Evolutionary conservation across 2,113 vertebrate genomes (phyloP), one percentile per base, ranked within the genome.

Genomic region (Protobothrops flavoviridis): DNA sequence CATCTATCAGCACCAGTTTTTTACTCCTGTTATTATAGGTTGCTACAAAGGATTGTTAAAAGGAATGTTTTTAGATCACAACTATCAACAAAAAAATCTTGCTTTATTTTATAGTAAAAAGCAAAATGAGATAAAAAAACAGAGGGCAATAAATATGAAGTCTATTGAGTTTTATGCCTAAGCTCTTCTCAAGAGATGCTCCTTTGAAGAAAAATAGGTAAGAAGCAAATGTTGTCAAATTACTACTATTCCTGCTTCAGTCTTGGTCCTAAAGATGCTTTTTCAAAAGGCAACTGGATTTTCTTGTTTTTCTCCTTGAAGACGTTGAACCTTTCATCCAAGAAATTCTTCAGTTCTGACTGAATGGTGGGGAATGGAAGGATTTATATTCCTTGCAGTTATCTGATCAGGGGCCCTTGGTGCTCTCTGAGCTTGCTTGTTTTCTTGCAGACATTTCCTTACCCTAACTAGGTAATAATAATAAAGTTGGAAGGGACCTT

Each of bases 1-100:
- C 88, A 85, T 33, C 88, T 57, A 87, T 93, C 39, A 94, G 39
- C 24, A 96, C 91, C 92, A 95, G 26, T 90, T 93, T 85, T 87
- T 39, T 91, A 2, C 29, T 56, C 86, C 85, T 64, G 94, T 59
- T 94, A 11, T 94, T 87, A 74, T 11, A 89, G 1, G 45, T 89
- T 81, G 92, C 69, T 0, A 90, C 53, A 91, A 69, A 56, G 69
- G 90, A 95, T 45, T 81, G 50, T 59, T 93, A 64, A 93, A 4
- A 92, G 24, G 50, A 61, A 0, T 88, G 20, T 52, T 92, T 94
- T 81, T 90, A 91, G 50, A 89, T 23, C 4, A 57, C 39, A 57
- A 50, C 59, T 91, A 64, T 61, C 92, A 86, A 57, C 9, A 86
- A 24, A 88, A 1, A 56, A 1, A 64, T 91, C 90, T 90, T 85